Evolutionary conservation across 1,140 invertebrate genomes (phyloP), one percentile per base, ranked within the genome.

Genomic region (Tetramorium alpestre): DNA sequence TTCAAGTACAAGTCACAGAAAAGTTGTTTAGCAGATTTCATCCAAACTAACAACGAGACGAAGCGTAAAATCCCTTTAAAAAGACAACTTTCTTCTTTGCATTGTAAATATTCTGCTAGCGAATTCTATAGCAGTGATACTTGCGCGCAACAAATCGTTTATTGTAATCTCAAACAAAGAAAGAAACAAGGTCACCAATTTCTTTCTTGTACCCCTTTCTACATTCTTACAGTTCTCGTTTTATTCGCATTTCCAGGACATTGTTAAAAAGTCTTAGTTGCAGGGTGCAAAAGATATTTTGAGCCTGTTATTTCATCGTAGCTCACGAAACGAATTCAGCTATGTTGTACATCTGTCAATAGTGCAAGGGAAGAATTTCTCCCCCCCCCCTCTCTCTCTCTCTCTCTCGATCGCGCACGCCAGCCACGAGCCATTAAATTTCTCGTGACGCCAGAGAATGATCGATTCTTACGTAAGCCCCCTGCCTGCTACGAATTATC

Each of bases 281-380:
- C 33, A 58, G 33, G 72, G 28, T 49, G 77, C 87, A 84, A 78
- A 76, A 75, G 82, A 87, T 86, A 93, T 80, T 90, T 89, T 73
- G 64, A 80, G 90, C 91, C 91, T 90, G 91, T 93, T 94, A 92
- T 91, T 94, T 91, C 73, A 89, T 84, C 89, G 92, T 94, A 93
- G 93, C 94, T 93, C 93, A 38, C 54, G 56, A 89, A 80, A 88
- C 89, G 86, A 76, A 78, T 87, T 67, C 65, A 62, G 60, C 54
- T 78, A 13, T 16, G 49, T 67, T 25, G 22, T 67, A 38, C 58
- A 58, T 76, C 72, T 75, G 72, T 87, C 88, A 77, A 90, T 89
- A 87, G 85, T 87, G 87, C 88, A 77, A 90, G 73, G 49, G 84
- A 75, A 54, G 38, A 81, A 76, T 33, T 62, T 85, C 65, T 28